Conservation (phyloP, 2,797 vertebrate genomes). For the Melopsittacus undulatus region DNA sequence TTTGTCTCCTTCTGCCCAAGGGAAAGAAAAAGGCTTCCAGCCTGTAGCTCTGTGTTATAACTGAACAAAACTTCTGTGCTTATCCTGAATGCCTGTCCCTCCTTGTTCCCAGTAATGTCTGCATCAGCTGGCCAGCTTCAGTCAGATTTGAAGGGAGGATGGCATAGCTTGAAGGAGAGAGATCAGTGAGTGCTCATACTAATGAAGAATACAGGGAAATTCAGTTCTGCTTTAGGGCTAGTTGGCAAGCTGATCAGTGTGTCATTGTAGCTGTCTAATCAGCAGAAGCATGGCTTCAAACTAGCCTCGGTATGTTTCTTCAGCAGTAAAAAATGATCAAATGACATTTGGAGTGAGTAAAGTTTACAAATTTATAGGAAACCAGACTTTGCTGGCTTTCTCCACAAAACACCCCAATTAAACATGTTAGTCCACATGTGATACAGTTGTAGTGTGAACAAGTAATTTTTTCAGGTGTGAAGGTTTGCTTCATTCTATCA, state of each 20-base stretch:
- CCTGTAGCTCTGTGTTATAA: not conserved
- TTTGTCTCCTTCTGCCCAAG: not conserved
- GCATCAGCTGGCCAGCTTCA: not conserved
- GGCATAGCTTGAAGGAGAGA: not conserved
- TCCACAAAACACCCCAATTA: too few relatives aligned
- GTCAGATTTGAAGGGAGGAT: not conserved
- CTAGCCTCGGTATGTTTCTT: not conserved
- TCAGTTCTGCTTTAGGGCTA: not conserved
- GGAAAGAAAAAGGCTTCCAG: accelerated
- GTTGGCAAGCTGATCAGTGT: accelerated
- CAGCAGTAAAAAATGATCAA: not conserved
- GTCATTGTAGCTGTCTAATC: not conserved
- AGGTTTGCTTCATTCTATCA: not conserved
- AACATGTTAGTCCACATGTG: not conserved
- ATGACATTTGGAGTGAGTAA: not conserved
- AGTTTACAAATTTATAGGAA: not conserved
- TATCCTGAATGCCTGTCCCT: accelerated
- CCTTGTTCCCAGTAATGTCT: not conserved
- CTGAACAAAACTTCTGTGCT: accelerated
- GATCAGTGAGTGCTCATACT: not conserved
- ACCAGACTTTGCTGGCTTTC: not conserved
- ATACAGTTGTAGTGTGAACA: too few relatives aligned
- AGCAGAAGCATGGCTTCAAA: not conserved
- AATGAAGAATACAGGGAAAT: not conserved
- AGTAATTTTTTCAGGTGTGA: not conserved